Evolutionary conservation across 2,888 invertebrate genomes (phyloP).

Genomic region (Tetheella fluctuosa): DNA sequence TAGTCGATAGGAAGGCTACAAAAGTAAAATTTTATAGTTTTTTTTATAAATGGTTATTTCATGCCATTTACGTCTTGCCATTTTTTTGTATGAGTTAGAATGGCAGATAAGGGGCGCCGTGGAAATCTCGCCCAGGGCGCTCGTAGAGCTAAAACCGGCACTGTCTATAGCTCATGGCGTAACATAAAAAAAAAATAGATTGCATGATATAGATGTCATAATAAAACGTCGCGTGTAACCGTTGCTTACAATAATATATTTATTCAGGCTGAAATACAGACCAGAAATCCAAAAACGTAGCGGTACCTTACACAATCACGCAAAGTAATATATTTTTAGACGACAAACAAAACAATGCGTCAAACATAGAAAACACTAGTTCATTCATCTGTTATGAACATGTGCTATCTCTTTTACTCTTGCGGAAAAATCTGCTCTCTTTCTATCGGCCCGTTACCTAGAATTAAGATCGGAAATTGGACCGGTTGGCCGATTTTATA

Average conservation of each 20-base stretch:
- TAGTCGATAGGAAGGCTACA: too few relatives aligned
- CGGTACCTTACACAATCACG: not conserved
- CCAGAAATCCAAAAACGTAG: not conserved
- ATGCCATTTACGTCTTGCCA: too few relatives aligned
- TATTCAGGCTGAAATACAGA: not conserved
- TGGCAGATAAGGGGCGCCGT: too few relatives aligned
- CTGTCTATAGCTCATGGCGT: too few relatives aligned
- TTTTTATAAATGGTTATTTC: too few relatives aligned
- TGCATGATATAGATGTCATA: not conserved
- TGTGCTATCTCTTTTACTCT: too few relatives aligned
- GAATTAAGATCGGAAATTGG: slow-evolving; percentile 8
- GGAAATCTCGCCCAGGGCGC: too few relatives aligned
- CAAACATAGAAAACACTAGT: not conserved
- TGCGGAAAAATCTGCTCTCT: not conserved
- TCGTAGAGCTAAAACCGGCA: too few relatives aligned
- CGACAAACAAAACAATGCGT: not conserved
- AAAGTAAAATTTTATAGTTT: too few relatives aligned
- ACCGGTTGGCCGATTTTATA: slow-evolving; percentile 4
- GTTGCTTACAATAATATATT: not conserved
- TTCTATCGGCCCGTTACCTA: slow-evolving; percentile 8
- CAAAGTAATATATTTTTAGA: not conserved
- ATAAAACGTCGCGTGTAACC: not conserved
- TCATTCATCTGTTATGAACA: slow-evolving; percentile 12
- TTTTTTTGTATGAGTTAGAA: too few relatives aligned
- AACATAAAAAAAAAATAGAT: too few relatives aligned